Evolutionary conservation across 2,888 invertebrate species (phyloP).

Genomic region (Epinotia brunnichana): DNA sequence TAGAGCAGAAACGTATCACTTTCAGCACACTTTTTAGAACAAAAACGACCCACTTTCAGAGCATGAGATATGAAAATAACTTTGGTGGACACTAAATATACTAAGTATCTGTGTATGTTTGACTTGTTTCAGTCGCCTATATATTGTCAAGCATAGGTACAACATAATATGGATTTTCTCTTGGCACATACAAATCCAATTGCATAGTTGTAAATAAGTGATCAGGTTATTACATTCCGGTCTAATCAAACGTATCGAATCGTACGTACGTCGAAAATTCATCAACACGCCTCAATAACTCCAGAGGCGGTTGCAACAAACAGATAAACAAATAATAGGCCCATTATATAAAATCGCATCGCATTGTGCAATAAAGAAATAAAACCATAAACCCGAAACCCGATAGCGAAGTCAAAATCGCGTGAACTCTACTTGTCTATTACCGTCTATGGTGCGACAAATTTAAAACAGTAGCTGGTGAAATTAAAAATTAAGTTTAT

Average conservation of each 20-base stretch:
- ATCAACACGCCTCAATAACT: conserved; percentile 1
- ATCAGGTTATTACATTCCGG: not conserved
- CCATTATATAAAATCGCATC: conserved; percentile 17
- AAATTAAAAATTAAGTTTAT: not conserved
- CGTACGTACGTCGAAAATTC: not conserved
- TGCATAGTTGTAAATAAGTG: not conserved
- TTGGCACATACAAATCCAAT: not conserved
- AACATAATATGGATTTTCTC: too few relatives aligned
- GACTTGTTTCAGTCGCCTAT: not conserved
- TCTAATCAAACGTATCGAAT: not conserved
- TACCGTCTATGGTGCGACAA: conserved; percentile 30
- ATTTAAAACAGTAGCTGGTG: not conserved
- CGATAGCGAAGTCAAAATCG: conserved; percentile 50
- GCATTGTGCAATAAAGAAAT: conserved; percentile 23
- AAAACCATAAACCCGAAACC: conserved; percentile 42
- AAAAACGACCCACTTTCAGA: too few relatives aligned
- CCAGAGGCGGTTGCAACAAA: conserved; percentile 29
- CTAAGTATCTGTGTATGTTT: not conserved
- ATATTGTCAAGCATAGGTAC: not conserved
- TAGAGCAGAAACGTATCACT: too few relatives aligned
- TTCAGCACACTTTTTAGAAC: too few relatives aligned
- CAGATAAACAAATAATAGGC: conserved; percentile 25
- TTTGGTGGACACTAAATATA: not conserved
- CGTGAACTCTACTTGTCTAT: conserved; percentile 46
- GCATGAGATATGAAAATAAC: too few relatives aligned